phyloP scores from a whole-genome alignment of 2,113 vertebrate genomes.

The Barbus barbus region DNA sequence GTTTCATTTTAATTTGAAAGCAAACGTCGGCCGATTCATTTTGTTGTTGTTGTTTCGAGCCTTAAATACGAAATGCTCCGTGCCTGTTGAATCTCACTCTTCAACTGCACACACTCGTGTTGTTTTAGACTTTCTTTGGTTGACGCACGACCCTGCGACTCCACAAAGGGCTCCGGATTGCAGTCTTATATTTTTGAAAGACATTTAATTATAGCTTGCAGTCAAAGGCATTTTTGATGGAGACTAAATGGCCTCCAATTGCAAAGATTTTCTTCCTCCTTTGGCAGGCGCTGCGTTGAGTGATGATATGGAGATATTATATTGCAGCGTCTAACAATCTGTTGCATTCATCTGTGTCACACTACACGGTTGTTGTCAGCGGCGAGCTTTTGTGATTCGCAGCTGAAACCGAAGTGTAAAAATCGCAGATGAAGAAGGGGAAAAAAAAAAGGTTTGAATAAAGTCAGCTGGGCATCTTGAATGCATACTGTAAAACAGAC shows the following conservation, averaged over 20 bases:
- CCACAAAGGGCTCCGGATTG: constrained; percentile 70
- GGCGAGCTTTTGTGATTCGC: constrained; percentile 19
- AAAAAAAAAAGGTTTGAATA: background rate
- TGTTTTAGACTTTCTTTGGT: constrained; percentile 56
- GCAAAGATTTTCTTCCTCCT: constrained; percentile 77
- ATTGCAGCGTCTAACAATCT: constrained; percentile 43
- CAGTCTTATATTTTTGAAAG: constrained; percentile 76
- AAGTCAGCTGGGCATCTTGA: constrained; percentile 45
- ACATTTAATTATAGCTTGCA: constrained; percentile 79
- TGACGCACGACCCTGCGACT: constrained; percentile 66
- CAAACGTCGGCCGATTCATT: too few relatives aligned
- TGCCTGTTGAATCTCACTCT: constrained; percentile 20
- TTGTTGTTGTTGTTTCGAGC: background rate
- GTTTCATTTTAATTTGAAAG: background rate
- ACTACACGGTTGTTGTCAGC: constrained; percentile 4
- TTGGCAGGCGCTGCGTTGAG: constrained; percentile 60
- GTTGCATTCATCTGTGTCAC: constrained; percentile 36
- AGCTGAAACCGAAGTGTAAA: constrained; percentile 10
- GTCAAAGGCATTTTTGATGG: constrained; percentile 66
- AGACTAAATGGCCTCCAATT: constrained; percentile 67
- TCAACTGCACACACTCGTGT: constrained; percentile 45
- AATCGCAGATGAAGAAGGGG: background rate
- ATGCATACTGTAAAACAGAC: constrained; percentile 51
- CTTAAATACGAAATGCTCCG: background rate
- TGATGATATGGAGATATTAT: constrained; percentile 54